Evolutionary conservation across 1,140 invertebrate genomes (phyloP).

Genomic region (Aphelenchoides fujianensis): DNA sequence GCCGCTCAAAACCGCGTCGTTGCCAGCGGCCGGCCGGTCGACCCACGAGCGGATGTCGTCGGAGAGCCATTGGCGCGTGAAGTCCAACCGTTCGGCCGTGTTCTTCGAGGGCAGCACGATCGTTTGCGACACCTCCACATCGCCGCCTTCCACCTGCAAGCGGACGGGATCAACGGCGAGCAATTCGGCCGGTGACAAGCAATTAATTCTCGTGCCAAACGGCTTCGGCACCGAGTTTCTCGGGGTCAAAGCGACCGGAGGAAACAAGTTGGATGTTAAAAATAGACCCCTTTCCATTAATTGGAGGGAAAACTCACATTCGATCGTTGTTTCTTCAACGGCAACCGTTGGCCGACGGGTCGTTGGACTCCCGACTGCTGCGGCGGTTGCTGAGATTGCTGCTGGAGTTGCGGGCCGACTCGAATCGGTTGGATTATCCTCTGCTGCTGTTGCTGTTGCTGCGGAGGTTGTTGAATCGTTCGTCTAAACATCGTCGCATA

Average conservation of each 20-base stretch:
- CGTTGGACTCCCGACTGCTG: slow-evolving; percentile 8
- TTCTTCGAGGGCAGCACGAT: slow-evolving; percentile 56
- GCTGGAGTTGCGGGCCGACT: neutral
- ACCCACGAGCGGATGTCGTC: slow-evolving; percentile 48
- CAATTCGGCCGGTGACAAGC: too few species aligned
- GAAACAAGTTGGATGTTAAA: too few species aligned
- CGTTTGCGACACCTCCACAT: slow-evolving; percentile 57
- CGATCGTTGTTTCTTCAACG: neutral
- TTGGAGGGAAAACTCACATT: slow-evolving; percentile 10
- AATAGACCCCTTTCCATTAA: too few species aligned
- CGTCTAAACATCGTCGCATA: neutral
- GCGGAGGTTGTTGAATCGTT: neutral
- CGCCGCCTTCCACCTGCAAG: slow-evolving; percentile 20
- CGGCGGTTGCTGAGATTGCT: slow-evolving; percentile 1
- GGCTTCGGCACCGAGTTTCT: too few species aligned
- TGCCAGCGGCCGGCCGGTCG: slow-evolving; percentile 24
- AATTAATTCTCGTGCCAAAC: too few species aligned
- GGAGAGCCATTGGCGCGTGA: slow-evolving; percentile 56
- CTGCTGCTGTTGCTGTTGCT: neutral
- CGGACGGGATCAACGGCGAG: neutral
- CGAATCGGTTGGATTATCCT: neutral
- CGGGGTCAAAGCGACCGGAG: too few species aligned
- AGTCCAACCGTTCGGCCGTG: slow-evolving; percentile 57
- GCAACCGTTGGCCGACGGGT: neutral
- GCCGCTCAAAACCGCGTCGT: neutral